These are phyloP conservation scores for Cheirogaleus major DNA, from an alignment of 2,797 vertebrate species.

Conservation along the genomic window DNA sequence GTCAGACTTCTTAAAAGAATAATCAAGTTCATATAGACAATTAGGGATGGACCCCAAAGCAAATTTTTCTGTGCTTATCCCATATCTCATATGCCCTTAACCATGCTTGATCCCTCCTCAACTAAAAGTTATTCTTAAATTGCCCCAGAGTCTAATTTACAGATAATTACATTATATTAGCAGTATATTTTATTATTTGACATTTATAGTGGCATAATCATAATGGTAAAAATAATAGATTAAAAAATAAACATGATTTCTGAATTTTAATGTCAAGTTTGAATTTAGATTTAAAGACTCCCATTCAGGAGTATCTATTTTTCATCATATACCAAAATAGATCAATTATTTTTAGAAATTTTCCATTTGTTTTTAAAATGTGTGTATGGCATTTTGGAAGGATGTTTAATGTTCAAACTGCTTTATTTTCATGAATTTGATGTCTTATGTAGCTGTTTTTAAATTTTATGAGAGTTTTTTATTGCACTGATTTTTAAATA, in stretches of 20 bases:
- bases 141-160: not conserved
- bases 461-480: not conserved
- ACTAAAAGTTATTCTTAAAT: not conserved
- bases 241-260: not conserved
- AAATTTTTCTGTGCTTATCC: not conserved
- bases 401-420: not conserved
- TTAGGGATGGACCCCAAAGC: not conserved
- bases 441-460: not conserved
- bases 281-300: not conserved
- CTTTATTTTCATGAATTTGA: conserved; percentile 13
- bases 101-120: rapidly evolving
- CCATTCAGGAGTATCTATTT: not conserved
- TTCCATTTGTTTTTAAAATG: not conserved
- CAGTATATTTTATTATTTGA: not conserved
- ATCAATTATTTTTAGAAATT: not conserved
- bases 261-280: not conserved
- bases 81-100: not conserved
- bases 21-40: not conserved
- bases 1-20: not conserved
- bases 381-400: not conserved
- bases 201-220: not conserved
- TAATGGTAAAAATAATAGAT: not conserved
- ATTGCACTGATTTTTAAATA: not conserved
- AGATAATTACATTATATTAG: not conserved
- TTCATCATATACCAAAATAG: not conserved